Evolutionary conservation across 2,888 invertebrate species (phyloP), one percentile per base, ranked within the genome.

Genomic region (Anoplius nigerrimus): DNA sequence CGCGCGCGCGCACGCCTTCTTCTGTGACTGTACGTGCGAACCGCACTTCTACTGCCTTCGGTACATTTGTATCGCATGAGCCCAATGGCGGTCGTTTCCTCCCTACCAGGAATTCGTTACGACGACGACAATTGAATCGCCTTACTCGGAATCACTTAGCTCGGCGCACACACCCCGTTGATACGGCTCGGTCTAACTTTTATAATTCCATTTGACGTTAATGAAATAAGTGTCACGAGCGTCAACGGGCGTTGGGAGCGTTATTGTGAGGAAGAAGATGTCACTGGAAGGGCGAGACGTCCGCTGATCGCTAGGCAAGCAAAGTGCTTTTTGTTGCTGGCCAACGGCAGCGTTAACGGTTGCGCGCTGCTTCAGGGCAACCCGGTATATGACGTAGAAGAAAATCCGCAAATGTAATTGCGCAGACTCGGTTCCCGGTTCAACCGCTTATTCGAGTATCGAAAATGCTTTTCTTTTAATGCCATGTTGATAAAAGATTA

Each of bases 121-220:
- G 52, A 27, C 27, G 52, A 27, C 69, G 56, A 66, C 76, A 71
- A 76, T 76, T 71, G 76, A 76, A 76, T 76, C 64, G 71, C 66
- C 71, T 67, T 76, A 74, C 75, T 74, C 72, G 73, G 74, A 71
- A 72, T 72, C 78, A 75, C 70, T 73, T 74, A 66, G 55, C 34
- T 65, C 64, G 16, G 46, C 74, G 15, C 53, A 66, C 61, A 65
- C 72, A 52, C 34, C 46, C 13, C 53, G 55, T 11, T 8, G 46
- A n/a, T 52, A 15, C 58, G 67, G 62, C 66, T 58, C 66, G 34
- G 68, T 56, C 76, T 75, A 68, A 75, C 76, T 79, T 78, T 71
- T 78, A 75, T 80, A 82, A 82, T 80, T 80, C 80, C 71, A 78
- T 82, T 80, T 73, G 75, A 74, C 73, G 75, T 56, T 81, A 82